Conservation (phyloP, 2,888 invertebrate genomes). For the Polydrusus cervinus region DNA sequence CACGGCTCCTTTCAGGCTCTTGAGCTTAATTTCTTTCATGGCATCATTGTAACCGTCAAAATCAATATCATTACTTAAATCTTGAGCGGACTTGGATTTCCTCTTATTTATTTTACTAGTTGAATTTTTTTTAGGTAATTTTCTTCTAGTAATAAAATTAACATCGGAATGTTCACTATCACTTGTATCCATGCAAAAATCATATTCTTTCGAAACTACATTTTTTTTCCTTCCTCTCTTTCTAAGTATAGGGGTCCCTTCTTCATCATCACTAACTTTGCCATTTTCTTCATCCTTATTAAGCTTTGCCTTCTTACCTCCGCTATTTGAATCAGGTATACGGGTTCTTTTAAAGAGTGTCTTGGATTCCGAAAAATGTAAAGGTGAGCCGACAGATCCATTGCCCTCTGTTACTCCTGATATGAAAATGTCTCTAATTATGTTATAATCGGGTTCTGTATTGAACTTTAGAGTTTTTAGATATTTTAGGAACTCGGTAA, state of each 20-base stretch:
- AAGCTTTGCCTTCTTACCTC: slow-evolving; percentile 21
- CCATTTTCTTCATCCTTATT: slow-evolving; percentile 15
- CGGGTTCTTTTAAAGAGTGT: slow-evolving; percentile 48
- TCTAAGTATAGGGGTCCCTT: slow-evolving; percentile 28
- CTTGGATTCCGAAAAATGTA: slow-evolving; percentile 73
- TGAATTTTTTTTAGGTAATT: no score
- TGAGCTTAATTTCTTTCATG: slow-evolving; percentile 57
- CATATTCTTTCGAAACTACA: neutral
- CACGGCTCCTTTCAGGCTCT: slow-evolving; percentile 40
- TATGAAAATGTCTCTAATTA: slow-evolving; percentile 79
- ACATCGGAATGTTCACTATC: neutral
- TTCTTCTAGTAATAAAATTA: slow-evolving; percentile 6
- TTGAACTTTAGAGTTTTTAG: slow-evolving; percentile 80
- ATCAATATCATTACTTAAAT: slow-evolving; percentile 29
- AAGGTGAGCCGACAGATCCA: slow-evolving; percentile 74
- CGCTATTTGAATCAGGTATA: slow-evolving; percentile 22
- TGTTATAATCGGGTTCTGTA: slow-evolving; percentile 82
- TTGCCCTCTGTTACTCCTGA: slow-evolving; percentile 79
- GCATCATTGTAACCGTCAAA: slow-evolving; percentile 57
- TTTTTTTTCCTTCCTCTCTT: slow-evolving; percentile 39
- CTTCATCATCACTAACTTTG: slow-evolving; percentile 8
- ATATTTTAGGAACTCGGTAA: slow-evolving; percentile 80
- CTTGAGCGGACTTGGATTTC: slow-evolving; percentile 30
- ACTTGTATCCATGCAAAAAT: slow-evolving; percentile 1
- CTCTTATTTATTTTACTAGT: neutral